phyloP scores from a whole-genome alignment of 2,888 invertebrate genomes.

The Acanthopleura granulata region DNA sequence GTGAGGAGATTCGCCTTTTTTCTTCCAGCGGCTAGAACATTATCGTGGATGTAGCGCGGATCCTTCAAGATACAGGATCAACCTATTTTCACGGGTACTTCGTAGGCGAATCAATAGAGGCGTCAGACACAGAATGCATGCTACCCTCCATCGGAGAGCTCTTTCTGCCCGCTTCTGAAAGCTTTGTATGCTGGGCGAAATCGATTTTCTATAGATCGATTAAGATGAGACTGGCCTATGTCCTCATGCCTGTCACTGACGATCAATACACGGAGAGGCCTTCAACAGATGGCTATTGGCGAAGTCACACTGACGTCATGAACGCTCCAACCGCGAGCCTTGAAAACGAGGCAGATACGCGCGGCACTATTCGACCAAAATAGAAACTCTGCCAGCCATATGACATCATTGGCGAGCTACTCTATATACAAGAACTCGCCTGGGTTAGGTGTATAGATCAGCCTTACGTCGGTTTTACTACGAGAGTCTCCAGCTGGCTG shows the following conservation, averaged over 20 bases:
- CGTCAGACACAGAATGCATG: background rate
- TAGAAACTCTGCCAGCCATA: constrained; percentile 4
- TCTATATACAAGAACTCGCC: too few species aligned
- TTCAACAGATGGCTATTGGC: constrained; percentile 7
- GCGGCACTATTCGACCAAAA: background rate
- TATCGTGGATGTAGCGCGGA: too few species aligned
- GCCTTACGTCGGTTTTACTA: too few species aligned
- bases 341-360: too few species aligned
- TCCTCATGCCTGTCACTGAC: background rate
- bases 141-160: too few species aligned
- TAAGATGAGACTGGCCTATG: background rate
- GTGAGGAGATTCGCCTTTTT: too few species aligned
- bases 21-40: too few species aligned
- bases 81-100: background rate
- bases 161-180: background rate
- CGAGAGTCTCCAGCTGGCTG: too few species aligned
- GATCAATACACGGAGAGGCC: constrained; percentile 1
- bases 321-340: background rate
- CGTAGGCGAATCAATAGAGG: background rate
- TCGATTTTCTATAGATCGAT: constrained; percentile 4
- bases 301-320: background rate
- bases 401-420: constrained; percentile 5
- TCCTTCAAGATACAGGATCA: too few species aligned
- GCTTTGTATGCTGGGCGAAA: background rate
- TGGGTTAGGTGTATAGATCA: too few species aligned